These are phyloP conservation scores for Oscheius sp. DNA, from an alignment of 2,888 invertebrate genomes.

Conservation along the genomic window DNA sequence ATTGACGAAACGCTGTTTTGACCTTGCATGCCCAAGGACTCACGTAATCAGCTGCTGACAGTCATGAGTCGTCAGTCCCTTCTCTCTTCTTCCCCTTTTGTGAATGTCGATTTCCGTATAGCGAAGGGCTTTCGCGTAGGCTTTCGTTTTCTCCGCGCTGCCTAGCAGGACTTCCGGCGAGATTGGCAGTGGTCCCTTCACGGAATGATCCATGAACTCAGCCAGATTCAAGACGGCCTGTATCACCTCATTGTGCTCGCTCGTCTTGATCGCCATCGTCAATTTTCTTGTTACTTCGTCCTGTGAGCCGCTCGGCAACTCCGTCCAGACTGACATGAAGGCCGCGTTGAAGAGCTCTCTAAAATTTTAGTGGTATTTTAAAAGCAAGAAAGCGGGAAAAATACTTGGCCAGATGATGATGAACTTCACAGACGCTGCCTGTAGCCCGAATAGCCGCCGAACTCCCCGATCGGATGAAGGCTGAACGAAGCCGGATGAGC, in stretches of 20 bases:
- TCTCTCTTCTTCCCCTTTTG: constrained; percentile 32
- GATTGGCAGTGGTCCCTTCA: constrained; percentile 90
- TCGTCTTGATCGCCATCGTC: constrained; percentile 81
- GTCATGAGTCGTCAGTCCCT: constrained; percentile 39
- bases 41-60: constrained; percentile 54
- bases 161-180: constrained; percentile 88
- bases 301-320: constrained; percentile 85
- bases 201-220: constrained; percentile 99
- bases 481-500: constrained; percentile 90
- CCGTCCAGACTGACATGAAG: constrained; percentile 98
- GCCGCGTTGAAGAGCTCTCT: constrained; percentile 97
- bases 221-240: constrained; percentile 84
- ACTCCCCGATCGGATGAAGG: constrained; percentile 88
- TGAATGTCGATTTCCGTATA: constrained; percentile 78
- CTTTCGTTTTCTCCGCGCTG: constrained; percentile 91
- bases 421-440: constrained; percentile 89
- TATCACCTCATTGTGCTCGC: constrained; percentile 74
- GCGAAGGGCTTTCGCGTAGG: constrained; percentile 86
- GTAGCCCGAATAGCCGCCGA: constrained; percentile 94
- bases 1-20: too few species aligned
- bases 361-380: neutral
- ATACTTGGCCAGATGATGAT: constrained; percentile 87
- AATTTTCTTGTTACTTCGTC: constrained; percentile 87
- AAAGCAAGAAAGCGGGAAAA: neutral
- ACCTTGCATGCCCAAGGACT: neutral